These are phyloP conservation scores for Hemiscyllium ocellatum DNA, from an alignment of 2,113 vertebrate species.

Conservation along the genomic window DNA sequence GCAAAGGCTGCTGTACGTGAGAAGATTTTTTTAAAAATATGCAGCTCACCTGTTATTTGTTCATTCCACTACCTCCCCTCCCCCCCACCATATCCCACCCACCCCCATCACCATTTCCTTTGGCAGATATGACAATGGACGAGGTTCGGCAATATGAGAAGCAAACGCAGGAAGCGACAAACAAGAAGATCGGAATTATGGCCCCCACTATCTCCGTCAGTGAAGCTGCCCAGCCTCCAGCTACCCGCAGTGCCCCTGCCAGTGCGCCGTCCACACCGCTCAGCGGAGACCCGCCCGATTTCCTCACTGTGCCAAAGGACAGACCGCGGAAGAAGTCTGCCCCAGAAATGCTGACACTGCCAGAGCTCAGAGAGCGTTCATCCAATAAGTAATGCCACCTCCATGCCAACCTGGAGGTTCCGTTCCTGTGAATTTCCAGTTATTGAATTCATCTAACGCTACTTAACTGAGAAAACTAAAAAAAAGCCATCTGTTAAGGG, in stretches of 20 bases:
- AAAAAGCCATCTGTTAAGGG: slow-evolving; percentile 10
- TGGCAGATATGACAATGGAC: slow-evolving; percentile 60
- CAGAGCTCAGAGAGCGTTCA: slow-evolving; percentile 47
- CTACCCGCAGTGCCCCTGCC: slow-evolving; percentile 49
- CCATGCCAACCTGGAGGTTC: neutral
- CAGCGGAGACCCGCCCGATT: slow-evolving; percentile 54
- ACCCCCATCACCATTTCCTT: neutral
- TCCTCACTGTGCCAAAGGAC: slow-evolving; percentile 54
- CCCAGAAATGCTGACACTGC: slow-evolving; percentile 55
- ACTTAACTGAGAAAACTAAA: neutral
- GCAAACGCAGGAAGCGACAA: slow-evolving; percentile 61
- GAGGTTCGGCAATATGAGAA: slow-evolving; percentile 59
- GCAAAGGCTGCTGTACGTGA: neutral
- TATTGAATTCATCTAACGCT: neutral
- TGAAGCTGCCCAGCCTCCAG: slow-evolving; percentile 43
- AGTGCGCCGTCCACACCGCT: slow-evolving; percentile 55
- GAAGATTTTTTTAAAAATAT: neutral
- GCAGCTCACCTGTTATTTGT: neutral
- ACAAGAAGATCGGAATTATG: slow-evolving; percentile 56
- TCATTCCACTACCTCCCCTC: neutral
- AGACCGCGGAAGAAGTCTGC: slow-evolving; percentile 56
- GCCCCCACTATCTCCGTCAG: slow-evolving; percentile 53
- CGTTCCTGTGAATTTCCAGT: neutral
- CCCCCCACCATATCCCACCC: neutral
- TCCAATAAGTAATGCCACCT: neutral